Conservation (phyloP, 2,113 vertebrate genomes). For the Paedocypris sp. region DNA sequence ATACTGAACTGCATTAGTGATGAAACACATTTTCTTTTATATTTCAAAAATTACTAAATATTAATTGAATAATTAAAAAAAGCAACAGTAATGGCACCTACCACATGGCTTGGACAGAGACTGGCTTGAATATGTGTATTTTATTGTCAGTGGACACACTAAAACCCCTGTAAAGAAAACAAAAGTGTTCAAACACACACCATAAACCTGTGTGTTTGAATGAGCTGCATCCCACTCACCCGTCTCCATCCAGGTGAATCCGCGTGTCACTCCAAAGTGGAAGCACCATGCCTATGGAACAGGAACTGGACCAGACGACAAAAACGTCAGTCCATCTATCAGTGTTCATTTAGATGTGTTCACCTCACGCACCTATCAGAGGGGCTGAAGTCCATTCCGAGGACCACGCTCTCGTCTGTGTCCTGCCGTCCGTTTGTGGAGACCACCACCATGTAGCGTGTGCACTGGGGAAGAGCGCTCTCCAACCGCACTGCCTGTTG, state of each 20-base stretch:
- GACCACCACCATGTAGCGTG: constrained; percentile 96
- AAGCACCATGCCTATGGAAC: constrained; percentile 88
- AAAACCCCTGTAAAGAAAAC: constrained; percentile 66
- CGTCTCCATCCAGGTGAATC: constrained; percentile 96
- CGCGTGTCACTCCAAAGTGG: constrained; percentile 94
- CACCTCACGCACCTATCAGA: constrained; percentile 82
- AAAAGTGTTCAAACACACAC: neutral
- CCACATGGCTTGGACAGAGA: constrained; percentile 99
- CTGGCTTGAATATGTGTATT: constrained; percentile 94
- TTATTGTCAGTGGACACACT: constrained; percentile 93
- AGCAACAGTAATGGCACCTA: constrained; percentile 53
- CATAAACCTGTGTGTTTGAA: too few species aligned
- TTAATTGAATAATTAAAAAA: neutral
- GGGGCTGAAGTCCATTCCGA: constrained; percentile 89
- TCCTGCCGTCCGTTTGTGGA: constrained; percentile 93
- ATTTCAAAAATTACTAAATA: neutral
- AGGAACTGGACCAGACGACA: constrained; percentile 43
- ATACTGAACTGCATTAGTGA: too few species aligned
- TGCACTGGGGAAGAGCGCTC: constrained; percentile 82
- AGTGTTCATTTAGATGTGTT: too few species aligned
- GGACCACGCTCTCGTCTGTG: constrained; percentile 92
- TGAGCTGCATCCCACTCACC: constrained; percentile 61
- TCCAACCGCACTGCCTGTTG: constrained; percentile 88
- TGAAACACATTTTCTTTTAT: too few species aligned
- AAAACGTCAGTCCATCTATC: too few species aligned